phyloP scores from a whole-genome alignment of 2,797 vertebrate species.

The Sitta carolinensis region DNA sequence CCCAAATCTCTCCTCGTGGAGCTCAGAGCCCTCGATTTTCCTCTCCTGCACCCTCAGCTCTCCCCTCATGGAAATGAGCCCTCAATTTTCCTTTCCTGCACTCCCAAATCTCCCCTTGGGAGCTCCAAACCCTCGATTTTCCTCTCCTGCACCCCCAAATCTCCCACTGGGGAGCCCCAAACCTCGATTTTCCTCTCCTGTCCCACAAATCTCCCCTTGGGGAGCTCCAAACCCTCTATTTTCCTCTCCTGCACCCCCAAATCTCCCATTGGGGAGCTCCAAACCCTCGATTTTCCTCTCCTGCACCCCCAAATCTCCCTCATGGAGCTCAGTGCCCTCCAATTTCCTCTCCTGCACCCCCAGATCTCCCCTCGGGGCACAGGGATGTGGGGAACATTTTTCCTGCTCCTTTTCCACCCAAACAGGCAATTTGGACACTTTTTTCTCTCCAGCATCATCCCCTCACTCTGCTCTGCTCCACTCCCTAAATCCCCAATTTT shows the following conservation, averaged over 20 bases:
- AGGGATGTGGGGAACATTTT: fast-evolving
- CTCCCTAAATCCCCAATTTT: background rate
- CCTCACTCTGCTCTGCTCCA: background rate
- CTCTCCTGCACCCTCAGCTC: background rate
- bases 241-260: too few species aligned
- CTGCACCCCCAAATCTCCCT: background rate
- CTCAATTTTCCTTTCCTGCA: background rate
- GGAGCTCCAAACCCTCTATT: too few species aligned
- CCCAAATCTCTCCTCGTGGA: too few species aligned
- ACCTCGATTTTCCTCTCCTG: too few species aligned
- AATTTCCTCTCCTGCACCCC: background rate
- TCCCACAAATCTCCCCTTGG: too few species aligned
- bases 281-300: too few species aligned
- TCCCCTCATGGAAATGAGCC: background rate
- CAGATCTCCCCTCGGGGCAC: background rate
- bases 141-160: too few species aligned
- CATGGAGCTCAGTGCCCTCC: fast-evolving
- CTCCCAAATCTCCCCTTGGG: fast-evolving
- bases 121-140: too few species aligned
- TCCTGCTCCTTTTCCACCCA: background rate
- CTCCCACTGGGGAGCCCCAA: too few species aligned
- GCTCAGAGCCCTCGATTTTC: too few species aligned
- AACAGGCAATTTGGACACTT: background rate
- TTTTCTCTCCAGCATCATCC: background rate
- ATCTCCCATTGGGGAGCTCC: too few species aligned